Percentiles rank a stretch among this genome's conserved stretches.
These are phyloP conservation scores for Hydrolagus affinis DNA, from an alignment of 2,113 vertebrate species.

Conservation along the genomic window DNA sequence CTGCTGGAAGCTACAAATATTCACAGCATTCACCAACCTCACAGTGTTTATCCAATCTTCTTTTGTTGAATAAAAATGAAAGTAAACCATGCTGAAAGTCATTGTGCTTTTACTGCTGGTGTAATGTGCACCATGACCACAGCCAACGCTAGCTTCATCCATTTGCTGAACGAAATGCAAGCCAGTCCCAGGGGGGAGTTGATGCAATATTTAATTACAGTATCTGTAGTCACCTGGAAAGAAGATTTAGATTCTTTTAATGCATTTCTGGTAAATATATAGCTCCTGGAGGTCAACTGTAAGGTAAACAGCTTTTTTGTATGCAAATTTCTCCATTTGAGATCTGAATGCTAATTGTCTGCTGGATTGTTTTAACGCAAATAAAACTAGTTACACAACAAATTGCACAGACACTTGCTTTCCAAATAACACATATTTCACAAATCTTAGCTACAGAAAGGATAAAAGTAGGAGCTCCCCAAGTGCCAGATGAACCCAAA, in stretches of 20 bases:
- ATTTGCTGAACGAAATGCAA: background rate
- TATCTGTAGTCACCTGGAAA: background rate
- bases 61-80: background rate
- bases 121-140: no score
- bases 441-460: no score
- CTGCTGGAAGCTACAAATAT: background rate
- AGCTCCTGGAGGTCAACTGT: background rate
- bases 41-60: background rate
- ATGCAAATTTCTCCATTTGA: background rate
- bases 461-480: no score
- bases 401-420: no score
- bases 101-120: no score
- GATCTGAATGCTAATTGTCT: background rate
- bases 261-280: background rate
- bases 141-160: background rate
- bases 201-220: background rate
- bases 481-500: no score
- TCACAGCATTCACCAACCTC: background rate
- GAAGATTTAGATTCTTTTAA: background rate
- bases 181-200: background rate
- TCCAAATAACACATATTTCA: no score
- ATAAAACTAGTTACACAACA: no score
- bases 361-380: background rate
- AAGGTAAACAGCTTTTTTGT: background rate
- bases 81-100: background rate